Evolutionary conservation across 2,113 vertebrate genomes (phyloP).

Genomic region (Lepus timidus): DNA sequence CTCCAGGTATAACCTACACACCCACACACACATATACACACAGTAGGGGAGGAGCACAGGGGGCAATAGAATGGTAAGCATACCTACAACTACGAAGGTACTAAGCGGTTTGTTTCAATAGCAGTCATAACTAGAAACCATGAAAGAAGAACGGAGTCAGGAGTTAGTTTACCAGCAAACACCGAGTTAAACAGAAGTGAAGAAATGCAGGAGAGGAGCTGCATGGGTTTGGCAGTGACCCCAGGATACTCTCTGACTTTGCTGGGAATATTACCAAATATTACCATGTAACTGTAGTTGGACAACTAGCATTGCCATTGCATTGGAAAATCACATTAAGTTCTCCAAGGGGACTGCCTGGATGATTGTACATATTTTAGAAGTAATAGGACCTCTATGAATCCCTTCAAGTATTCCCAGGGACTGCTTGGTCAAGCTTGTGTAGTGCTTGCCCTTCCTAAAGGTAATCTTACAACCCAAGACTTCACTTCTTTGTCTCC

Average conservation of each 20-base stretch:
- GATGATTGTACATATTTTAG: not conserved
- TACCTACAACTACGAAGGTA: not conserved
- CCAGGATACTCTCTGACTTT: not conserved
- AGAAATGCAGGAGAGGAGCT: not conserved
- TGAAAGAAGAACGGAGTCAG: not conserved
- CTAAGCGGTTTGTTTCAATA: not conserved
- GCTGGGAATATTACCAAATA: not conserved
- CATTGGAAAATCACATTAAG: not conserved
- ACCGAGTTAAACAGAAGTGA: not conserved
- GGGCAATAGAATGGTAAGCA: not conserved
- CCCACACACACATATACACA: not conserved
- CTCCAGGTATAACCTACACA: not conserved
- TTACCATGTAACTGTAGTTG: not conserved
- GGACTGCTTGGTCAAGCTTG: not conserved
- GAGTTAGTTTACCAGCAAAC: not conserved
- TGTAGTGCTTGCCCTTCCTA: not conserved
- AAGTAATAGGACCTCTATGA: not conserved
- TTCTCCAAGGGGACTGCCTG: not conserved
- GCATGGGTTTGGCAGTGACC: rapidly evolving
- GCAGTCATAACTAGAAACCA: not conserved
- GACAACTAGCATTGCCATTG: not conserved
- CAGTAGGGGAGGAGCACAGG: too few species aligned
- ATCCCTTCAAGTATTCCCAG: not conserved
- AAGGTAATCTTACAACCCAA: not conserved
- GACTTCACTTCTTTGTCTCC: not conserved